Evolutionary conservation across 1,140 invertebrate species (phyloP), one percentile per base, ranked within the genome.

Genomic region (Nylanderia fulva): DNA sequence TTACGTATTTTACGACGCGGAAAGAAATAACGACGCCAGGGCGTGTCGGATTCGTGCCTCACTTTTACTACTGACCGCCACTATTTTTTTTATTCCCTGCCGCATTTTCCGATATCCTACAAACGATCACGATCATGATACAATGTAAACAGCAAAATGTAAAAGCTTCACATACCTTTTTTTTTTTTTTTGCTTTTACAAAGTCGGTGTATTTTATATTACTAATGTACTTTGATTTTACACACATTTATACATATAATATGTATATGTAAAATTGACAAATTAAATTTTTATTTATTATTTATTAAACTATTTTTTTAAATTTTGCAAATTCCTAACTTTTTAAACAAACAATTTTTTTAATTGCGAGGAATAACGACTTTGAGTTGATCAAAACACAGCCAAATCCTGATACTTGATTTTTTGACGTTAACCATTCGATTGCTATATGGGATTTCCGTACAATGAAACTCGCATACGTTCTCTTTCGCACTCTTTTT

Each of bases 1-100:
- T 82, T 82, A 82, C 66, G 52, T 82, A 58, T 82, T 82, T 82
- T 82, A 82, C 77, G 77, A 58, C 54, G 66, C 13, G 66, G 27
- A 72, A 82, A 18, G 66, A 33, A 60, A 72, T 82, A 82, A 82
- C 77, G 39, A 58, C 36, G 6, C 7, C 66, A n/a, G n/a, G n/a
- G n/a, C n/a, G 21, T 66, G 66, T 48, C 36, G 18, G 77, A 29
- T 68, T 72, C 42, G 39, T 82, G 36, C 66, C 27, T 82, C 42
- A 82, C 77, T 39, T 58, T 45, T 82, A 82, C 77, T 58, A 82
- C 77, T 82, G 77, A 39, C 66, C 66, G 64, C 27, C 24, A 15
- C 27, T 42, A 72, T 27, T 72, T 77, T 71, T 58, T 77, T 71
- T 58, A 72, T 82, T 58, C 66, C 33, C 21, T 42, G 18, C 27